Conservation (phyloP, 2,113 vertebrate species). For the Oreocharis arfaki region DNA sequence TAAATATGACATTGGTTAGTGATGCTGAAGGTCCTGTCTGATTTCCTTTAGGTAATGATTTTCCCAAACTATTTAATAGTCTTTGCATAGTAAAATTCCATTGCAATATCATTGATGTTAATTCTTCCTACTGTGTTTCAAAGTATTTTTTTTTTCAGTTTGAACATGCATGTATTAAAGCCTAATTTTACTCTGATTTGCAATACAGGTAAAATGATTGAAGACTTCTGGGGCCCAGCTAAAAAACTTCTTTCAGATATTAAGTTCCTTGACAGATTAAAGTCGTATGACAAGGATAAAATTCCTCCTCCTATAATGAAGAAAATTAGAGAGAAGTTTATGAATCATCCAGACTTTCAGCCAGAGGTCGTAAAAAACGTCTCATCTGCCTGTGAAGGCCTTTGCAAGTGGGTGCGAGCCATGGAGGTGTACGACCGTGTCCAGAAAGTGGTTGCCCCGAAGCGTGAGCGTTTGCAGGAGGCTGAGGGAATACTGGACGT, state of each 20-base stretch:
- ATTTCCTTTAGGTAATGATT: not conserved
- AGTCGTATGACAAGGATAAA: conserved; percentile 85
- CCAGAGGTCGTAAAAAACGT: conserved; percentile 86
- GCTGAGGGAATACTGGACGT: conserved; percentile 75
- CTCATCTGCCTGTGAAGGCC: conserved; percentile 89
- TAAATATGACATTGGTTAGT: not conserved
- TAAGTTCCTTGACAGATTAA: conserved; percentile 89
- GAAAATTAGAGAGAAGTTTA: conserved; percentile 85
- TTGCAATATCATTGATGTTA: not conserved
- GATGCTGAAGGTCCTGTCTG: not conserved
- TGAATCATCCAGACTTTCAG: conserved; percentile 86
- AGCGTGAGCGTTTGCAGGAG: conserved; percentile 75
- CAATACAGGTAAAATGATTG: conserved; percentile 87
- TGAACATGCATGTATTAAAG: not conserved
- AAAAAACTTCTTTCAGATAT: conserved; percentile 88
- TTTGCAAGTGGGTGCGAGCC: conserved; percentile 92
- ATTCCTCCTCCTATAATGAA: conserved; percentile 81
- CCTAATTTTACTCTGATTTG: conserved; percentile 5
- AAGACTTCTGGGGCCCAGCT: conserved; percentile 90
- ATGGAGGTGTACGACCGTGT: conserved; percentile 90
- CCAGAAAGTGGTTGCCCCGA: conserved; percentile 88
- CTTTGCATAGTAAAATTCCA: not conserved
- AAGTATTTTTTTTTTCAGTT: not conserved
- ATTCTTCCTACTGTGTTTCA: not conserved
- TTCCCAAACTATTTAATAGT: not conserved